These are phyloP conservation scores for Liodrosophila aerea DNA, from an alignment of 2,888 invertebrate species.

Conservation along the genomic window DNA sequence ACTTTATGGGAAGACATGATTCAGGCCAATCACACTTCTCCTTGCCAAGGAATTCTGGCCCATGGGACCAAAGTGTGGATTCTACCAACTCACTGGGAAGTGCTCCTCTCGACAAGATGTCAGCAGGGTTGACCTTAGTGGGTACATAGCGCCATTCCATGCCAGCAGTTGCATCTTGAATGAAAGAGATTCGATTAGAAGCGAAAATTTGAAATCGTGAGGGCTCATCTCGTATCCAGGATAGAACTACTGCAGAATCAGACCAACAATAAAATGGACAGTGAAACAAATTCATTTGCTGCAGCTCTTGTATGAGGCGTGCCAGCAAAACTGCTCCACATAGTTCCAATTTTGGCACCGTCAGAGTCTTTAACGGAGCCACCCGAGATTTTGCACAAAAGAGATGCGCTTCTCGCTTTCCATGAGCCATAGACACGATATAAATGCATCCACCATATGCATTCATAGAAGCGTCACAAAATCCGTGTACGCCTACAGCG, in stretches of 20 bases:
- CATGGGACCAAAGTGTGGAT: too few relatives aligned
- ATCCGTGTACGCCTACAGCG: too few relatives aligned
- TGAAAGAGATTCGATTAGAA: not conserved
- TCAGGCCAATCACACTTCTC: too few relatives aligned
- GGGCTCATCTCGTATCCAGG: not conserved
- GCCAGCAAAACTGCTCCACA: not conserved
- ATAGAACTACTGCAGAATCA: not conserved
- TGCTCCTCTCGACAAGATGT: too few relatives aligned
- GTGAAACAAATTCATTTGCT: not conserved
- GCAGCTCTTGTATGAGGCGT: not conserved
- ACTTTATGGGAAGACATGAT: too few relatives aligned
- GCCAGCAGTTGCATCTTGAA: not conserved
- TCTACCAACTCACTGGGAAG: too few relatives aligned
- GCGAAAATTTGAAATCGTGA: not conserved
- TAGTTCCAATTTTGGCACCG: not conserved
- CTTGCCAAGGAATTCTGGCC: too few relatives aligned
- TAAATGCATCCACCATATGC: conserved; percentile 4
- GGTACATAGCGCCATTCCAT: too few relatives aligned
- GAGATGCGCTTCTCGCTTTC: not conserved
- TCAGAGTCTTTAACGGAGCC: not conserved
- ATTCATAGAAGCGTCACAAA: too few relatives aligned
- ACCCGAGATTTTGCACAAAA: not conserved
- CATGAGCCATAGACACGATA: not conserved
- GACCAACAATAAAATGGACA: not conserved
- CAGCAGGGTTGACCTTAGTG: too few relatives aligned